Percentiles rank a stretch among this genome's conserved stretches.
These are phyloP conservation scores for Drymodes brunneopygia DNA, from an alignment of 2,113 vertebrate species.

Conservation along the genomic window DNA sequence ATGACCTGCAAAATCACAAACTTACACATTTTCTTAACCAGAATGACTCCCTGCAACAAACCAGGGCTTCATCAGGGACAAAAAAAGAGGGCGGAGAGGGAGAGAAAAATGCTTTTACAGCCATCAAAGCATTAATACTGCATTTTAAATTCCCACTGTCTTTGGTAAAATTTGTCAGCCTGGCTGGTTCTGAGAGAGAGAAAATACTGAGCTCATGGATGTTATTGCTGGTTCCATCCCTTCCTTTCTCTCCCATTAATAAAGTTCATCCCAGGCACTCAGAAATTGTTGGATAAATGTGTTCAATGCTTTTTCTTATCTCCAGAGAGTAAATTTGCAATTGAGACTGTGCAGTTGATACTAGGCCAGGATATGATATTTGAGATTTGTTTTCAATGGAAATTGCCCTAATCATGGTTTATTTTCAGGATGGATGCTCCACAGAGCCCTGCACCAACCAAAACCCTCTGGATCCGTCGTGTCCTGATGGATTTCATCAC, in stretches of 20 bases:
- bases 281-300: constrained; percentile 7
- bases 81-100: background rate
- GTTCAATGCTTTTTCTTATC: background rate
- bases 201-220: background rate
- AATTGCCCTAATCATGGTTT: background rate
- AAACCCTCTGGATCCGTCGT: background rate
- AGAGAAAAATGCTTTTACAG: background rate
- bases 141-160: background rate
- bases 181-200: background rate
- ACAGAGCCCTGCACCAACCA: background rate
- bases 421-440: background rate
- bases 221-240: background rate
- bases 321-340: background rate
- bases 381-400: background rate
- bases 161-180: background rate
- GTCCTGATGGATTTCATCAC: background rate
- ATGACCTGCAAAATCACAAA: background rate
- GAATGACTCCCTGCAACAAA: background rate
- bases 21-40: background rate
- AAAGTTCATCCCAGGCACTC: background rate
- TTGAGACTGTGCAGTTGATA: background rate
- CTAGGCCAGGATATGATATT: background rate
- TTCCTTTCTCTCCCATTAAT: background rate
- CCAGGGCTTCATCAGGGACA: background rate
- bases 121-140: background rate